Percentiles rank a stretch among this genome's conserved stretches.
phyloP scores from a whole-genome alignment of 1,140 invertebrate genomes.

The Drosophila hydei region DNA sequence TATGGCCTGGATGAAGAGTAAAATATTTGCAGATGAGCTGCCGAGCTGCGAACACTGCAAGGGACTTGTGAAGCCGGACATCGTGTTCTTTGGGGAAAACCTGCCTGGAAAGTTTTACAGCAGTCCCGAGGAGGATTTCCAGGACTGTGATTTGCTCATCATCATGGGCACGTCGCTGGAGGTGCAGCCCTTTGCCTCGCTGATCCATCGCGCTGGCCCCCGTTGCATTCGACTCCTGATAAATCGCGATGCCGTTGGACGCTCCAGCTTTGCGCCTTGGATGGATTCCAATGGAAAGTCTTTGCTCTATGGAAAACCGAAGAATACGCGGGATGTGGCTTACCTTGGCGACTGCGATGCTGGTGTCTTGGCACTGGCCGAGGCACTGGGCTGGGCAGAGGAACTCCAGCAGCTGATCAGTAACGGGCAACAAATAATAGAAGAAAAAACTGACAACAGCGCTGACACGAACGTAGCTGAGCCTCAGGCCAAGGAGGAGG shows the following conservation, averaged over 20 bases:
- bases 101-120: slow-evolving; percentile 91
- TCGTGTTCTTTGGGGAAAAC: slow-evolving; percentile 97
- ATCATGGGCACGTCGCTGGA: slow-evolving; percentile 97
- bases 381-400: slow-evolving; percentile 92
- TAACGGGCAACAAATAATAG: slow-evolving; percentile 84
- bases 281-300: slow-evolving; percentile 61
- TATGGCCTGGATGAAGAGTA: slow-evolving; percentile 90
- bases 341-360: slow-evolving; percentile 95
- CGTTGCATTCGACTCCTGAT: slow-evolving; percentile 92
- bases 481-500: neutral
- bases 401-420: slow-evolving; percentile 87
- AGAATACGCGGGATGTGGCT: slow-evolving; percentile 91
- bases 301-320: slow-evolving; percentile 88
- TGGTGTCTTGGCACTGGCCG: slow-evolving; percentile 91
- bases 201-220: slow-evolving; percentile 89
- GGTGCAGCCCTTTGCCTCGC: slow-evolving; percentile 97
- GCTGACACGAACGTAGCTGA: neutral
- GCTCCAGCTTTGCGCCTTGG: slow-evolving; percentile 59
- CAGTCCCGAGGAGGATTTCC: slow-evolving; percentile 90
- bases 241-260: slow-evolving; percentile 91
- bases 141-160: slow-evolving; percentile 95
- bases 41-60: slow-evolving; percentile 90
- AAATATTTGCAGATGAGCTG: slow-evolving; percentile 90
- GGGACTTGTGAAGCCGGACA: slow-evolving; percentile 95
- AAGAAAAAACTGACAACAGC: neutral